Evolutionary conservation across 1,140 invertebrate species (phyloP).

Genomic region (Pachypsylla venusta): DNA sequence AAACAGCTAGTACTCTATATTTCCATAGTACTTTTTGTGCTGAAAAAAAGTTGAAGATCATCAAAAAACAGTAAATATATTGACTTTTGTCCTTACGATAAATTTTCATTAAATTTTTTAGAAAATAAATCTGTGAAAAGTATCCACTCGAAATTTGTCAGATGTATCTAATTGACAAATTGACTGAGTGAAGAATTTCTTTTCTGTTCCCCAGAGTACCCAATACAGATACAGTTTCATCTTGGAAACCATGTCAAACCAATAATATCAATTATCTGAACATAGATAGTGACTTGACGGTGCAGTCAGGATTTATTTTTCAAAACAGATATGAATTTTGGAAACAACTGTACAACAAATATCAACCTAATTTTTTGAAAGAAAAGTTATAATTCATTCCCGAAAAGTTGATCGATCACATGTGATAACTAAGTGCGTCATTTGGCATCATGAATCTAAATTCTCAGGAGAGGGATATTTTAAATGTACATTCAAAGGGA

Average conservation of each 20-base stretch:
- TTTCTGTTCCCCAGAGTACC: not conserved
- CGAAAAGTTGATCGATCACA: not conserved
- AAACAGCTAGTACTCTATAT: too few relatives aligned
- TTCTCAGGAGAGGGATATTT: not conserved
- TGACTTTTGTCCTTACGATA: not conserved
- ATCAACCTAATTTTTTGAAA: not conserved
- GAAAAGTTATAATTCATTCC: not conserved
- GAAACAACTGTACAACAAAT: constrained; percentile 1
- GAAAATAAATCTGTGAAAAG: too few relatives aligned
- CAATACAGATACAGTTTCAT: not conserved
- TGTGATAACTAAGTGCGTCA: not conserved
- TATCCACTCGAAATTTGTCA: too few relatives aligned
- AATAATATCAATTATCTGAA: not conserved
- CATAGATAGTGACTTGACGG: not conserved
- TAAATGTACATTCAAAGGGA: not conserved
- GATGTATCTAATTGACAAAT: not conserved
- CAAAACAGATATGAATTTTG: constrained; percentile 3
- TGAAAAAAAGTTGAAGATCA: not conserved
- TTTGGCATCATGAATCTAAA: not conserved
- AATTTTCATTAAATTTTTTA: not conserved
- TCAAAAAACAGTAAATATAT: not conserved
- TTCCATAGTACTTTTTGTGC: not conserved
- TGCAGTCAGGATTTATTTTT: not conserved
- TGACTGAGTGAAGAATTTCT: not conserved
- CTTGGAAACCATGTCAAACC: not conserved